A percentile compares a stretch with the other conserved stretches of the same genome.
Evolutionary conservation across 1,140 invertebrate genomes (phyloP).

Genomic region (Ylistrum balloti): DNA sequence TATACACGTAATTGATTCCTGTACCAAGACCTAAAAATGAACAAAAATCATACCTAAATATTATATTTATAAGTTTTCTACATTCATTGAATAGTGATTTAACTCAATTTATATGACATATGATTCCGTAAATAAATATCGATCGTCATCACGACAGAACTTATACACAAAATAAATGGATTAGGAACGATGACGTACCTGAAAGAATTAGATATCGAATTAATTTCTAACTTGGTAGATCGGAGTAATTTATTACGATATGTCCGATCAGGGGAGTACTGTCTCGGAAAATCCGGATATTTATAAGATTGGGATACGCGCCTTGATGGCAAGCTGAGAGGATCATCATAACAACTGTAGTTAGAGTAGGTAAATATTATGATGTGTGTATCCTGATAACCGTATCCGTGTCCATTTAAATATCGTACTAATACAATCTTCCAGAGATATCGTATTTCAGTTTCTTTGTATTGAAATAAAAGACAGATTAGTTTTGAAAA

Average conservation of each 20-base stretch:
- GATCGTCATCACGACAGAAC: not conserved
- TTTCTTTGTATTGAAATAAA: not conserved
- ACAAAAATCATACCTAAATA: not conserved
- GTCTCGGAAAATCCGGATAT: not conserved
- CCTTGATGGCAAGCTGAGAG: not conserved
- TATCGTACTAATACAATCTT: not conserved
- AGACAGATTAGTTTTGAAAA: not conserved
- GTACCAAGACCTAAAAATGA: not conserved
- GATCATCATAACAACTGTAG: not conserved
- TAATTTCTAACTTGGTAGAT: not conserved
- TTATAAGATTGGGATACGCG: not conserved
- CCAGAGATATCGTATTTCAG: not conserved
- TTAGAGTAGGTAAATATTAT: not conserved
- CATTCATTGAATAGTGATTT: not conserved
- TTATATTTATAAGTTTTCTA: not conserved
- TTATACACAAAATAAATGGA: not conserved
- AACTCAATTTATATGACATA: too few relatives aligned
- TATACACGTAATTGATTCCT: not conserved
- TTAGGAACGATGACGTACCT: too few relatives aligned
- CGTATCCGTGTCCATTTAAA: slow-evolving; percentile 19
- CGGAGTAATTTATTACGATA: not conserved
- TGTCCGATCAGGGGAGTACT: not conserved
- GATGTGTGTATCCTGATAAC: not conserved
- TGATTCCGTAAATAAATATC: too few relatives aligned
- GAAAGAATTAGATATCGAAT: not conserved